These are phyloP conservation scores for Glareola pratincola DNA, from an alignment of 2,113 vertebrate species.

Conservation along the genomic window DNA sequence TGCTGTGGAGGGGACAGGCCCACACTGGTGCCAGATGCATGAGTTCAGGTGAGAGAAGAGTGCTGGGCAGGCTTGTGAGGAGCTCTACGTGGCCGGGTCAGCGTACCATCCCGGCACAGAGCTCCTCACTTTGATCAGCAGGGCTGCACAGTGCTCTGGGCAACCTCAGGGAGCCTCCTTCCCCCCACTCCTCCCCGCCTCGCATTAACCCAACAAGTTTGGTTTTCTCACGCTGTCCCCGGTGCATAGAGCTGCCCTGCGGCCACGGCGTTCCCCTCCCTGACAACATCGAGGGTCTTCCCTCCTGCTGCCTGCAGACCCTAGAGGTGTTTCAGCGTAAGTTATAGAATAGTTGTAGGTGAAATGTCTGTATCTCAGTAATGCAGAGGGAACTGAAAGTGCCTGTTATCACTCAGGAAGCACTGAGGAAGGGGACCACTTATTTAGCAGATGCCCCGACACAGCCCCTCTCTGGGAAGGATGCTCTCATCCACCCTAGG, in stretches of 20 bases:
- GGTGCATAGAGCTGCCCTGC: not conserved
- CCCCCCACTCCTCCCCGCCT: not conserved
- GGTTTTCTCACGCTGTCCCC: not conserved
- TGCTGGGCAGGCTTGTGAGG: not conserved
- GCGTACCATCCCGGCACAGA: not conserved
- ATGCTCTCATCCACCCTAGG: not conserved
- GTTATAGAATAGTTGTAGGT: not conserved
- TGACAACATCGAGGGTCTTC: not conserved
- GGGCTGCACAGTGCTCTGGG: not conserved
- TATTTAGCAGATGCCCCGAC: not conserved
- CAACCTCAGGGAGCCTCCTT: not conserved
- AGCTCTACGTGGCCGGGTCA: fast-evolving
- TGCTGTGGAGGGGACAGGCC: not conserved
- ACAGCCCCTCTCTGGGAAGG: not conserved
- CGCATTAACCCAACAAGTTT: not conserved
- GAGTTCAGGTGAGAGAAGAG: not conserved
- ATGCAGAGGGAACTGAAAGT: not conserved
- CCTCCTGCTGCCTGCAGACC: not conserved
- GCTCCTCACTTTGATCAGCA: not conserved
- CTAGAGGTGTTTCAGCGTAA: not conserved
- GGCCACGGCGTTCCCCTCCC: not conserved
- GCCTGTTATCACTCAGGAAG: not conserved
- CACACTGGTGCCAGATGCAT: not conserved
- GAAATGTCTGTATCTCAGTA: not conserved
- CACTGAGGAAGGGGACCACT: not conserved